Base-by-base conservation (phyloP, 2,113 vertebrate species). In the Pyrgilauda ruficollis region DNA sequence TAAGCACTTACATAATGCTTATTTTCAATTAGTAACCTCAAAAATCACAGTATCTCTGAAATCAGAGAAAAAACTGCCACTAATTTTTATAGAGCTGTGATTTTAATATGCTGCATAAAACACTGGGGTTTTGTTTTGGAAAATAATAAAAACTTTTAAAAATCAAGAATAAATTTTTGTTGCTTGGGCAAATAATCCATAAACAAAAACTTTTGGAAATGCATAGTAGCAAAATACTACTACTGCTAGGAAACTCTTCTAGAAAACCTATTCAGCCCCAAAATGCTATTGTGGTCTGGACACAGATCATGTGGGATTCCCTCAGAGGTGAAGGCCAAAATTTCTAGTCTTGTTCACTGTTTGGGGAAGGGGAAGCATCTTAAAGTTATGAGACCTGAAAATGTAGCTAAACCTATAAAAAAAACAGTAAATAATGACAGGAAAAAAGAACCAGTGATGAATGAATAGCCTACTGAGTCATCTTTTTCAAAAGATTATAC, bases 51-150 rank as follows among this genome's bases (percentile, higher is more conserved):
- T 61, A 10, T 67, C 66, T 55, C 56, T 8, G 15, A 76, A 74
- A 62, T 84, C n/a, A 53, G 11, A 59, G 31, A 69, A n/a, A 84
- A 73, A 89, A 14, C 5, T 50, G 21, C 3, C 21, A 44, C 2
- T 87, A 27, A n/a, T 43, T 63, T 75, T 70, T 67, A 53, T 6
- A 41, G 11, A 73, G 2, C 6, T 37, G 5, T 72, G 12, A 53
- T 86, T 90, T 94, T 83, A 66, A 79, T 18, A 2, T 35, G 6
- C 11, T 64, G 10, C 18, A 47, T 69, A 35, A 5, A 76, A 52
- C 0, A 6, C 12, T 27, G 1, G 2, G 8, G 6, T 2, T 1
- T 52, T 5, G 35, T 78, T 44, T 7, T 46, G 33, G 53, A 89
- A 74, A 84, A 90, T 10, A 63, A 11, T 26, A 61, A 26, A 50